Conservation (phyloP, 2,888 invertebrate genomes). For the Agriopis leucophaearia region DNA sequence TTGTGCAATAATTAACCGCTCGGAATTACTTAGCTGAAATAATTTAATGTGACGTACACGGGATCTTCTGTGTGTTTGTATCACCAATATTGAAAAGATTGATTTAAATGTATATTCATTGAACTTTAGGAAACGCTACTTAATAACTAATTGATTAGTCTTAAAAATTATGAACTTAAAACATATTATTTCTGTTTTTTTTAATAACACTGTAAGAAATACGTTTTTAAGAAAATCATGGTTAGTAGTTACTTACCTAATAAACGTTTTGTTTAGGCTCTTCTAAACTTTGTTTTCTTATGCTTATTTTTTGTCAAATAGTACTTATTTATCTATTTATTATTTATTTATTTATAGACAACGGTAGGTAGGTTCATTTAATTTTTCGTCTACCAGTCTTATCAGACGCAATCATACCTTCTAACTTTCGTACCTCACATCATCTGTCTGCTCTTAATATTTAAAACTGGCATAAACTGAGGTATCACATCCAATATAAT, state of each 20-base stretch:
- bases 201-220: too few species aligned
- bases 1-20: conserved; percentile 86
- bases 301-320: background rate
- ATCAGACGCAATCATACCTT: conserved; percentile 10
- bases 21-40: conserved; percentile 86
- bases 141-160: too few species aligned
- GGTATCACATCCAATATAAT: conserved; percentile 58
- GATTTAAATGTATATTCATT: too few species aligned
- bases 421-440: conserved; percentile 24
- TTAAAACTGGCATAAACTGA: conserved; percentile 75
- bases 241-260: too few species aligned
- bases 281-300: background rate
- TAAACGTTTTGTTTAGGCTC: too few species aligned
- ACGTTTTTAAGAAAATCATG: too few species aligned
- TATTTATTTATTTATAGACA: too few species aligned
- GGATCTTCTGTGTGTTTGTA: conserved; percentile 64
- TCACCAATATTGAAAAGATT: background rate
- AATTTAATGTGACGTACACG: conserved; percentile 84
- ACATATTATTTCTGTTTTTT: too few species aligned
- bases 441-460: conserved; percentile 69
- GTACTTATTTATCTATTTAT: too few species aligned
- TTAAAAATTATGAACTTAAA: too few species aligned
- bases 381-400: background rate
- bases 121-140: too few species aligned
- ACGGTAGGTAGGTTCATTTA: background rate